Evolutionary conservation across 2,797 vertebrate species (phyloP).

Genomic region (Allobates femoralis): DNA sequence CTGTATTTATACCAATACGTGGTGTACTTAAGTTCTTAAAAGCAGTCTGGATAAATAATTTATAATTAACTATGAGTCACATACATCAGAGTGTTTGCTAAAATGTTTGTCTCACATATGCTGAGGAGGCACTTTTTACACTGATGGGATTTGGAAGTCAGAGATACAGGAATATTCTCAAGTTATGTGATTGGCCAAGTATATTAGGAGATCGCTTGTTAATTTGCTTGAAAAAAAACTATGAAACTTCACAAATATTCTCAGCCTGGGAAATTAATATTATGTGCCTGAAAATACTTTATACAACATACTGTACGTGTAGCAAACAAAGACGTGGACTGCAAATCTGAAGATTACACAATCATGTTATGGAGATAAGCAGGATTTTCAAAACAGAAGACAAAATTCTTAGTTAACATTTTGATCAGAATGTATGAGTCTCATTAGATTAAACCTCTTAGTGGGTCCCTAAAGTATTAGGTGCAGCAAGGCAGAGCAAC

Average conservation of each 20-base stretch:
- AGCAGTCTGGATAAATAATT: constrained; percentile 52
- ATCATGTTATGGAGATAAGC: too few species aligned
- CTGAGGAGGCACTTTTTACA: constrained; percentile 35
- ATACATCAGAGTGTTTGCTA: neutral
- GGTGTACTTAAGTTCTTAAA: constrained; percentile 25
- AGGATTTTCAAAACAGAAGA: too few species aligned
- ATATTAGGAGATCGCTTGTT: neutral
- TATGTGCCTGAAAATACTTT: too few species aligned
- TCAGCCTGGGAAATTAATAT: too few species aligned
- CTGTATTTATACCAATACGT: neutral
- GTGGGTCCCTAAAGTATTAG: too few species aligned
- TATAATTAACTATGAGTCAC: constrained; percentile 28
- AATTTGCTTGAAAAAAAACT: neutral
- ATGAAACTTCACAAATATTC: neutral
- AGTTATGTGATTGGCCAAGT: neutral
- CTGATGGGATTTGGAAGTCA: neutral
- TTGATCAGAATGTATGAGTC: too few species aligned
- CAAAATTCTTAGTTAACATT: too few species aligned
- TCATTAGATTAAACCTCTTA: too few species aligned
- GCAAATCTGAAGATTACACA: too few species aligned
- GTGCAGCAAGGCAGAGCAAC: too few species aligned
- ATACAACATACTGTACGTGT: too few species aligned
- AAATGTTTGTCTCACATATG: constrained; percentile 37
- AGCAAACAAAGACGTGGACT: too few species aligned
- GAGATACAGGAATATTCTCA: neutral